Percentiles rank a stretch among this genome's conserved stretches.
Evolutionary conservation across 2,888 invertebrate genomes (phyloP).

Genomic region (Tridacna gigas): DNA sequence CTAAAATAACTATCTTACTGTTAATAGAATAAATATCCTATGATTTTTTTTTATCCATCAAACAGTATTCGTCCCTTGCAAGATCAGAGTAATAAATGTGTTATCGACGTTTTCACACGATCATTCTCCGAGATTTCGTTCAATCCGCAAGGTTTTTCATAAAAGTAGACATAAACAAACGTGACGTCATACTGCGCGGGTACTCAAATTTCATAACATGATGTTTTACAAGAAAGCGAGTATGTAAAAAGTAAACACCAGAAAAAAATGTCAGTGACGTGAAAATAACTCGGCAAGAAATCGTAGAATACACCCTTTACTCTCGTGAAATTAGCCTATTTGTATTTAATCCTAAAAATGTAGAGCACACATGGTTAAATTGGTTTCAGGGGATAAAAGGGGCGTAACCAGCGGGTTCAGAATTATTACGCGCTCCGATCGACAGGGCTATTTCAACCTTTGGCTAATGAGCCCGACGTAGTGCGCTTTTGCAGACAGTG

Average conservation of each 20-base stretch:
- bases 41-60: too few relatives aligned
- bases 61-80: too few relatives aligned
- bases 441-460: too few relatives aligned
- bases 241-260: constrained; percentile 23
- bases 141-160: background rate
- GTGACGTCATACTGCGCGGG: constrained; percentile 14
- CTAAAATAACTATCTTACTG: too few relatives aligned
- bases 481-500: too few relatives aligned
- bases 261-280: constrained; percentile 20
- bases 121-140: background rate
- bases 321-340: background rate
- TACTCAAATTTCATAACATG: constrained; percentile 23
- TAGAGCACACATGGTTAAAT: background rate
- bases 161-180: background rate
- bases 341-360: background rate
- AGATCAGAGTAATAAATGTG: too few relatives aligned
- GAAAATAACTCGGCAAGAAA: background rate
- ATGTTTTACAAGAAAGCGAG: constrained; percentile 23
- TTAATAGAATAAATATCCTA: too few relatives aligned
- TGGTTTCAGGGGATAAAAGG: background rate
- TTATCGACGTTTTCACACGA: background rate
- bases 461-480: too few relatives aligned
- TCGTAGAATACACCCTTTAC: background rate
- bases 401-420: too few relatives aligned
- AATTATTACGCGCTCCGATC: too few relatives aligned